Percentiles rank a stretch among this genome's conserved stretches.
These are phyloP conservation scores for Tinamus major DNA, from an alignment of 2,797 vertebrate genomes.

Conservation along the genomic window DNA sequence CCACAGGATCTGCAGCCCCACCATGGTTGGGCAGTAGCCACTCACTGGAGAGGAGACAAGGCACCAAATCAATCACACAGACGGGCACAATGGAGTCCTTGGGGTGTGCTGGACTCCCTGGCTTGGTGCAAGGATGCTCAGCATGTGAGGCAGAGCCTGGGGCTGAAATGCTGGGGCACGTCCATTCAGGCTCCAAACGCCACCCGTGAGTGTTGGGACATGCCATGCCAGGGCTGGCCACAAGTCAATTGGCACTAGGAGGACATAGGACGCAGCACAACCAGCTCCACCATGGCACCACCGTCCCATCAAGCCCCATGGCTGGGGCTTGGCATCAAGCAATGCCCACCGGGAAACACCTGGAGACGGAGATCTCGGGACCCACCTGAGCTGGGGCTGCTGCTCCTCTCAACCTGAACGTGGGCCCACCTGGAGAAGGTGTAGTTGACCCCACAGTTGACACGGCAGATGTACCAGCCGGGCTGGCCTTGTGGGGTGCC, in stretches of 20 bases:
- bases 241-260: not conserved
- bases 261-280: not conserved
- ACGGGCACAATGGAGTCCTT: not conserved
- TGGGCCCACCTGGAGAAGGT: conserved; percentile 86
- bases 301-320: not conserved
- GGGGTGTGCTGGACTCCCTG: too few relatives aligned
- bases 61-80: not conserved
- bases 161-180: too few relatives aligned
- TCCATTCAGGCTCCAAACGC: not conserved
- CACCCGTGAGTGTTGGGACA: not conserved
- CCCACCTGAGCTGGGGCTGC: conserved; percentile 77
- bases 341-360: not conserved
- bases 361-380: fast-evolving
- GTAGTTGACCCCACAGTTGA: conserved; percentile 80
- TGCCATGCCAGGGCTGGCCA: too few relatives aligned
- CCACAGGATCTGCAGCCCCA: conserved; percentile 75
- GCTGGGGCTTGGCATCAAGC: too few relatives aligned
- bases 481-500: conserved; percentile 22
- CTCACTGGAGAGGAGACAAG: conserved; percentile 66
- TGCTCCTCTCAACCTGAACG: conserved; percentile 67
- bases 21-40: conserved; percentile 74
- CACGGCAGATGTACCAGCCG: conserved; percentile 85
- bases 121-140: not conserved
- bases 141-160: not conserved
- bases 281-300: not conserved